Base-by-base conservation (phyloP, 2,888 invertebrate genomes). In the Meiosimyza decipiens region DNA sequence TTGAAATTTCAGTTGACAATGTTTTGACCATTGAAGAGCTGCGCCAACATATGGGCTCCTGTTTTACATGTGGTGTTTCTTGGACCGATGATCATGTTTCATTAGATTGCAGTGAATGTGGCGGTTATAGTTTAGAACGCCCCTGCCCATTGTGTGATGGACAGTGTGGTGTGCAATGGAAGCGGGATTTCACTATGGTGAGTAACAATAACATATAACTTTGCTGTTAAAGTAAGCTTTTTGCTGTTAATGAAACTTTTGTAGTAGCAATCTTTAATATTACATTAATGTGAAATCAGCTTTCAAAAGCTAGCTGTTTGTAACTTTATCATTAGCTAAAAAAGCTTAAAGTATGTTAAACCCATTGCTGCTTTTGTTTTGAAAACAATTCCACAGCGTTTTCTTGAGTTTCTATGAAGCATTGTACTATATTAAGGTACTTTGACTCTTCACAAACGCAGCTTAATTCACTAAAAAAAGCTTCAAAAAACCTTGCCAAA, bases 21-120 rank as follows among this genome's bases (percentile, higher is more conserved):
- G 89, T 90, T 71, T 85, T 92, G 75, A 92, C 92, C 75, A 92
- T 93, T 80, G 93, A 93, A 84, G 92, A 92, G 82, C 86, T 93
- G 76, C 90, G 92, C 67, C 89, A 90, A 73, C 92, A 93, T 82
- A 89, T 93, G 83, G 91, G 91, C 84, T 92, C 92, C 77, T 93
- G 93, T 84, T 93, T 93, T 84, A 91, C 91, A 85, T 95, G 94
- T 86, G 93, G 94, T 68, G 93, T 94, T 40, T 92, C 92, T 79
- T 95, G 94, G 94, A 90, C 90, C 79, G 92, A 93, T 82, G 91
- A 92, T 80, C 93, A 94, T 84, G 92, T 93, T 59, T 92, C 93
- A 11, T 88, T 93, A 63, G 93, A 93, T 83, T 95, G 94, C 85
- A 89, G 90, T 65, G 94, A 95, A 85, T 95, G 94, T 84, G 94